A percentile compares a stretch with the other conserved stretches of the same genome.
These are phyloP conservation scores for Chloropsis hardwickii DNA, from an alignment of 2,113 vertebrate genomes.

Conservation along the genomic window DNA sequence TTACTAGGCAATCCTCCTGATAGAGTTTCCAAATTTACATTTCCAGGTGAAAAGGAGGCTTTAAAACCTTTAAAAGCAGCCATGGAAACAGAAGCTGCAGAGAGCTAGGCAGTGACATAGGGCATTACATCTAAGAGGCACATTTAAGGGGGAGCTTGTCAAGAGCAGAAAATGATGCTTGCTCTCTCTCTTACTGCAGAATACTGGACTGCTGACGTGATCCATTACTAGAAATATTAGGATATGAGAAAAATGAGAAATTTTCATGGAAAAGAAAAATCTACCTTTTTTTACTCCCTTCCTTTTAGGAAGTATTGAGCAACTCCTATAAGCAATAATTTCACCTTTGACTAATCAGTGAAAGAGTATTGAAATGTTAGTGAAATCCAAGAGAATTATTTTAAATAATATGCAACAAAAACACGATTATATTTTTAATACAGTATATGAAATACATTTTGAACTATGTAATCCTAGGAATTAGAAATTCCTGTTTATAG, in stretches of 20 bases:
- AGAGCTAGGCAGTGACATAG: conserved; percentile 54
- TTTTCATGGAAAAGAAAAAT: background rate
- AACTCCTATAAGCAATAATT: background rate
- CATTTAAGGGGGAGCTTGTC: conserved; percentile 54
- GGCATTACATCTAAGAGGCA: conserved; percentile 58
- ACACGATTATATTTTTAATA: background rate
- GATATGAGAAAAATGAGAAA: background rate
- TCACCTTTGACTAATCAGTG: background rate
- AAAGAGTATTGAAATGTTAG: background rate
- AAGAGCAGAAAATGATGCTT: conserved; percentile 51
- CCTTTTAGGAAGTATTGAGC: background rate
- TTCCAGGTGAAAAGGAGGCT: conserved; percentile 55
- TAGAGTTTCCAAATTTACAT: conserved; percentile 54
- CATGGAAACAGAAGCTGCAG: conserved; percentile 61
- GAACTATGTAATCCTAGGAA: background rate
- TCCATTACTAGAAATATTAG: conserved; percentile 14
- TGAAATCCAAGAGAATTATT: background rate
- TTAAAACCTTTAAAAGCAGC: conserved; percentile 63
- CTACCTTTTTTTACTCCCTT: background rate
- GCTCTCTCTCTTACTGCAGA: background rate
- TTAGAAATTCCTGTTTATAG: background rate
- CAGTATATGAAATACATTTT: accelerated
- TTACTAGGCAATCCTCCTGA: conserved; percentile 37
- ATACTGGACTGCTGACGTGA: conserved; percentile 6
- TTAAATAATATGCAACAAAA: background rate